Evolutionary conservation across 2,888 invertebrate species (phyloP), one percentile per base, ranked within the genome.

Genomic region (Drosophila helvetica): DNA sequence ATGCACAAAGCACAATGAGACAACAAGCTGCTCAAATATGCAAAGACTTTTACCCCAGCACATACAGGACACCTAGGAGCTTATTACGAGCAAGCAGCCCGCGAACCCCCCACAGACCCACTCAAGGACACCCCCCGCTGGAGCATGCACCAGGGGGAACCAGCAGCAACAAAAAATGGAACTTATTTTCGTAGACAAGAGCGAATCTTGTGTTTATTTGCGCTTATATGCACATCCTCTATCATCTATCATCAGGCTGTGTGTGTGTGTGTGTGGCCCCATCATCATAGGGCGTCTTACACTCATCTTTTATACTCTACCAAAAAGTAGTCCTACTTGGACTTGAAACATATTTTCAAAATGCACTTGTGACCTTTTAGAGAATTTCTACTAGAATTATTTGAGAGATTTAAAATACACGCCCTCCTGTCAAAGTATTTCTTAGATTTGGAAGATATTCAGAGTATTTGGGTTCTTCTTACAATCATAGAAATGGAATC

Each of bases 191-290:
- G 56, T 70, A 80, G 78, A 81, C 86, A 82, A 80, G 62, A 80
- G 79, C 81, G 75, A 79, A 74, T 86, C 79, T 64, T 61, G 80
- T 86, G 82, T 86, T 86, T 83, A 83, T 83, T 82, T 85, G 83
- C 75, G 87, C 83, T 87, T 83, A 83, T 83, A 85, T 81, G 79
- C 81, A 84, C 85, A 86, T 88, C 88, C 86, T 86, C 80, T 81
- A 88, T 86, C 88, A 86, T 88, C 86, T 75, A 73, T 56, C 71
- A 69, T 53, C 48, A 67, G 48, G 67, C 45, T 47, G 66, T 47
- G 64, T 22, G 51, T 18, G 43, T 38, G 53, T 43, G 43, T 3
- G n/a, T n/a, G n/a, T n/a, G n/a, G n/a, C 8, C 15, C 12, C 38
- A 38, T 38, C 38, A 15, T 38, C 38, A 15, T 6, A 38, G 38